Percentiles rank a stretch among this genome's conserved stretches.
phyloP scores from a whole-genome alignment of 2,113 vertebrate species.

The Dolichallabes microphthalmus region DNA sequence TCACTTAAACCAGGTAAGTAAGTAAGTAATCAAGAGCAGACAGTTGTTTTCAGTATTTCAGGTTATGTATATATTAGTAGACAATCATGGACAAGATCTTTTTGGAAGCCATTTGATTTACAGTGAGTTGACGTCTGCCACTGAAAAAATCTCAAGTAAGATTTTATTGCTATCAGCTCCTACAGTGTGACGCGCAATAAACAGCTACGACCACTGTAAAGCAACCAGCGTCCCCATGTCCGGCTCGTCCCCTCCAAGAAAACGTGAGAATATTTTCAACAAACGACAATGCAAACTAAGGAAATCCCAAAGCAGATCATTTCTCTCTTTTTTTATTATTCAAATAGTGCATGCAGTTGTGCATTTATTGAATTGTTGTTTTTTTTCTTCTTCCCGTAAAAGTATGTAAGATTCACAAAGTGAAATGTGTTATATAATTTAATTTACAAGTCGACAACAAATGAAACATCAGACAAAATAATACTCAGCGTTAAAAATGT shows the following conservation, averaged over 20 bases:
- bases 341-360: constrained; percentile 48
- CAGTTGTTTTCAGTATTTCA: neutral
- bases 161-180: neutral
- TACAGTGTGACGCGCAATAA: neutral
- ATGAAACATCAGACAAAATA: constrained; percentile 72
- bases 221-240: neutral
- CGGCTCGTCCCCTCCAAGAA: neutral
- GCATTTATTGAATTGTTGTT: neutral
- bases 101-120: neutral
- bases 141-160: neutral
- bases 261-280: constrained; percentile 65
- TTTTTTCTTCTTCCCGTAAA: constrained; percentile 19
- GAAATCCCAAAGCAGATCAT: constrained; percentile 3
- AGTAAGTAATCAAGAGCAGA: neutral
- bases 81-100: neutral
- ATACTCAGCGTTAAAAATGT: constrained; percentile 70
- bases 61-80: neutral
- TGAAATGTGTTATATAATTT: constrained; percentile 64
- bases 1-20: neutral
- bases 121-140: neutral
- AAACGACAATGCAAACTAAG: constrained; percentile 11
- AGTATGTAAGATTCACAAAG: constrained; percentile 58
- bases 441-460: constrained; percentile 72
- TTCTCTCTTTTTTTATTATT: constrained; percentile 48
- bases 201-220: neutral